phyloP scores from a whole-genome alignment of 23 tunicate species.

The Styela plicata region DNA sequence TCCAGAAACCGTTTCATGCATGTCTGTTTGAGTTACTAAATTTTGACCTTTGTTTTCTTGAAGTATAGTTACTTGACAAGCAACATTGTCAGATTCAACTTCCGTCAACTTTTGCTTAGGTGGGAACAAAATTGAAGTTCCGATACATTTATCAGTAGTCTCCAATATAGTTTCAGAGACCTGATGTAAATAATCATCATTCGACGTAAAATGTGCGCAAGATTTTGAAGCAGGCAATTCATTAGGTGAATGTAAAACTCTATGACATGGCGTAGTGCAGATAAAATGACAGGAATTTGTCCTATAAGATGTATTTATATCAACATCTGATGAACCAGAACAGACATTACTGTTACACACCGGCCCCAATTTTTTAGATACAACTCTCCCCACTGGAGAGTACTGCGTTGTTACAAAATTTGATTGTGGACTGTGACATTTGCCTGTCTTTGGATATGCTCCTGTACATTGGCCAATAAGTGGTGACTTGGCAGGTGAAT shows the following conservation, averaged over 20 bases:
- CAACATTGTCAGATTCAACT: neutral
- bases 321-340: neutral
- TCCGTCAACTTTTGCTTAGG: neutral
- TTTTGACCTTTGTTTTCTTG: neutral
- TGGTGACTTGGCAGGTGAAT: neutral
- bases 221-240: neutral
- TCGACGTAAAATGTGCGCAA: neutral
- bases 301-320: neutral
- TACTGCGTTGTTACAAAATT: neutral
- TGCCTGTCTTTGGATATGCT: neutral
- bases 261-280: neutral
- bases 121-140: conserved; percentile 3
- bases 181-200: no score
- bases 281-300: neutral
- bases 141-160: conserved; percentile 30
- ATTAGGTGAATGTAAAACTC: no score
- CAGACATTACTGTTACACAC: neutral
- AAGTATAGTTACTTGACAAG: neutral
- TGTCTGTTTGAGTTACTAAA: no score
- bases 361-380: neutral
- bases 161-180: no score
- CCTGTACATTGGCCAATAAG: neutral
- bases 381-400: neutral
- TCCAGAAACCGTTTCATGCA: no score
- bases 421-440: neutral